Conservation (phyloP, 2,888 invertebrate species). For the Heliconius sara region DNA sequence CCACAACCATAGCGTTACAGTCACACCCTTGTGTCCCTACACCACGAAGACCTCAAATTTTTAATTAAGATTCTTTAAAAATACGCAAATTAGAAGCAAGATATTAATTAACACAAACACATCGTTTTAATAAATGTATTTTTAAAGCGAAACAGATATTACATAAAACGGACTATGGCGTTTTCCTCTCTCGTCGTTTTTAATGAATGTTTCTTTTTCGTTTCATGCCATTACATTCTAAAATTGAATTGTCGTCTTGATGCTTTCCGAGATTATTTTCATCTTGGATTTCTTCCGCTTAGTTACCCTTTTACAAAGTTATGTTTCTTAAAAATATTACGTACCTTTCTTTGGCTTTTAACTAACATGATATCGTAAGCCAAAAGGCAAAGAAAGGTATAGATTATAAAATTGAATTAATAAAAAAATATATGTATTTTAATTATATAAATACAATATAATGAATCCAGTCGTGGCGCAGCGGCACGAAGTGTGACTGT, state of each 20-base stretch:
- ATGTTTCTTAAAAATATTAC: background rate
- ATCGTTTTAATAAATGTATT: slow-evolving; percentile 6
- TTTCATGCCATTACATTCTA: slow-evolving; percentile 28
- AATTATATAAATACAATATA: background rate
- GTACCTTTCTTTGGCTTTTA: background rate
- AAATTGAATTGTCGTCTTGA: slow-evolving; percentile 26
- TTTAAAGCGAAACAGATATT: background rate
- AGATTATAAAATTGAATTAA: background rate
- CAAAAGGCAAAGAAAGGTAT: too few species aligned
- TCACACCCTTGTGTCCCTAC: too few species aligned
- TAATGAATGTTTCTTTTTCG: slow-evolving; percentile 28
- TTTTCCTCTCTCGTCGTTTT: slow-evolving; percentile 4
- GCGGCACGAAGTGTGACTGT: too few species aligned
- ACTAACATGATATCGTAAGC: background rate
- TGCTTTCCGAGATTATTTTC: slow-evolving; percentile 17
- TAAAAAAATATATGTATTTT: background rate
- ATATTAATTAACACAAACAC: slow-evolving; percentile 12
- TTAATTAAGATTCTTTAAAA: background rate
- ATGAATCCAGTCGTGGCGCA: too few species aligned
- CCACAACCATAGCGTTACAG: too few species aligned
- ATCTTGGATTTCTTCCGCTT: slow-evolving; percentile 5
- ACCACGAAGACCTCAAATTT: too few species aligned
- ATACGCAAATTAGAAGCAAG: background rate
- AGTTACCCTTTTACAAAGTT: slow-evolving; percentile 3
- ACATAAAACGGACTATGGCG: background rate